phyloP scores from a whole-genome alignment of 2,113 vertebrate species.

The Elanus axillaris region DNA sequence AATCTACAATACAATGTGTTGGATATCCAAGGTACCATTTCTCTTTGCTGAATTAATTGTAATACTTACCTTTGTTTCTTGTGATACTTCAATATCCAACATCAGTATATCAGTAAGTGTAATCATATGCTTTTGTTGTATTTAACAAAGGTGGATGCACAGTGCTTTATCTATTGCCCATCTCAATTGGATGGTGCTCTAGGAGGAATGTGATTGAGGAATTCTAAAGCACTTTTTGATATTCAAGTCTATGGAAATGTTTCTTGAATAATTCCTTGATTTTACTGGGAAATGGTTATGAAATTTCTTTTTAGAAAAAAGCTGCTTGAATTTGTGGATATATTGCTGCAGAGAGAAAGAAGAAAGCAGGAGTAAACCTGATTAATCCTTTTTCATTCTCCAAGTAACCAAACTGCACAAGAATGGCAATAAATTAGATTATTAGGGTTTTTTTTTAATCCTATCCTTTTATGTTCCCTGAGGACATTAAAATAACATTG shows the following conservation, averaged over 20 bases:
- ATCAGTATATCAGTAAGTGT: not conserved
- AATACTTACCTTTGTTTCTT: not conserved
- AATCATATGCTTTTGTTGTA: not conserved
- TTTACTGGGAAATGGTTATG: not conserved
- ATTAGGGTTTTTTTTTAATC: not conserved
- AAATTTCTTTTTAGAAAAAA: not conserved
- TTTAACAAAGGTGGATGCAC: not conserved
- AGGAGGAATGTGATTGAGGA: not conserved
- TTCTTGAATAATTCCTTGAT: not conserved
- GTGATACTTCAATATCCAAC: not conserved
- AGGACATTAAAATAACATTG: not conserved
- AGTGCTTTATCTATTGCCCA: not conserved
- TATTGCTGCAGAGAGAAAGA: not conserved
- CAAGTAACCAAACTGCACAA: not conserved
- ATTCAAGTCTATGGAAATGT: not conserved
- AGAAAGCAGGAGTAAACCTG: not conserved
- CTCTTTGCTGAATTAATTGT: not conserved
- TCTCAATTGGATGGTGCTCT: not conserved
- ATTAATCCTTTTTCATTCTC: not conserved
- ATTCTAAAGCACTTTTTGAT: not conserved
- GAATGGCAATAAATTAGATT: not conserved
- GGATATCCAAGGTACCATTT: not conserved
- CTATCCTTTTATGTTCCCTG: not conserved
- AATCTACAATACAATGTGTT: not conserved
- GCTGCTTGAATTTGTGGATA: not conserved